Conservation (phyloP, 2,797 vertebrate species). For the Acrossocheilus wenchowensis region DNA sequence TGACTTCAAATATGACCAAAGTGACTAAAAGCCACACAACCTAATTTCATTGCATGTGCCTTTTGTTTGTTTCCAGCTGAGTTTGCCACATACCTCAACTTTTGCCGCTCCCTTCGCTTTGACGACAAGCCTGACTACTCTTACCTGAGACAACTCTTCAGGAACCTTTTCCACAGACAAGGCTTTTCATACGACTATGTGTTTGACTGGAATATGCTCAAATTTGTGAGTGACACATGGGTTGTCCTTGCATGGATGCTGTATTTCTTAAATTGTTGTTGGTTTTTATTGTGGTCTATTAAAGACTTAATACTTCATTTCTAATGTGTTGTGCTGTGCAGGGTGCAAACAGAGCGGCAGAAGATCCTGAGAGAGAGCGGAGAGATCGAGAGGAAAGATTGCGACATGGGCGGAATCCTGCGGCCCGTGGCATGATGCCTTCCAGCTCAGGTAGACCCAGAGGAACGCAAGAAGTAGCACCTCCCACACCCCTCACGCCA, state of each 20-base stretch:
- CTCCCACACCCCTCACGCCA: slow-evolving; percentile 90
- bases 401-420: slow-evolving; percentile 89
- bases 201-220: slow-evolving; percentile 99
- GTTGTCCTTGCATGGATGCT: not conserved
- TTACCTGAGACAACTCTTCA: slow-evolving; percentile 94
- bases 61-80: slow-evolving; percentile 81
- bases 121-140: slow-evolving; percentile 98
- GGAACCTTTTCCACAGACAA: slow-evolving; percentile 95
- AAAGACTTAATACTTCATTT: not conserved
- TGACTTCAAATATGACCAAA: not conserved
- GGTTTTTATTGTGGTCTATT: not conserved
- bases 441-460: slow-evolving; percentile 90
- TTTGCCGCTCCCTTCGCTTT: slow-evolving; percentile 96
- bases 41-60: not conserved
- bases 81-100: slow-evolving; percentile 97
- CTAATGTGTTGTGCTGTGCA: slow-evolving; percentile 61
- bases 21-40: not conserved
- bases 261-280: not conserved
- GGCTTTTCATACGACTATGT: slow-evolving; percentile 98
- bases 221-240: slow-evolving; percentile 87
- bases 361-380: slow-evolving; percentile 89
- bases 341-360: slow-evolving; percentile 91
- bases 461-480: slow-evolving; percentile 86
- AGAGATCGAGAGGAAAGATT: slow-evolving; percentile 92
- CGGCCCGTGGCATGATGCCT: slow-evolving; percentile 84